Conservation (phyloP, 2,888 invertebrate species). For the Leuctra nigra region DNA sequence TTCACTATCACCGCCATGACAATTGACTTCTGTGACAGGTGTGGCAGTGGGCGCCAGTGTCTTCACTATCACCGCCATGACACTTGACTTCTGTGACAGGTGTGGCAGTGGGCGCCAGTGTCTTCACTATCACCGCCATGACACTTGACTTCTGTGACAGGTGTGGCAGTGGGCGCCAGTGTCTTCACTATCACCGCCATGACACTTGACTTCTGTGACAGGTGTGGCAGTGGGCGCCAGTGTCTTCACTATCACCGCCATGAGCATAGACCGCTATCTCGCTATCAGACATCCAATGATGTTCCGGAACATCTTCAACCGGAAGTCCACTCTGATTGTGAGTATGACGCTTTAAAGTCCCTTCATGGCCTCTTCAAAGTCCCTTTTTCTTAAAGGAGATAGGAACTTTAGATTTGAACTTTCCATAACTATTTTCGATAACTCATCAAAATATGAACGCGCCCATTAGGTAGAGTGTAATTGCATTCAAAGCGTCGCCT, state of each 20-base stretch:
- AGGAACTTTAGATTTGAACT: no score
- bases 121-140: constrained; percentile 74
- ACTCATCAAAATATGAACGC: no score
- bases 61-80: constrained; percentile 73
- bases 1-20: constrained; percentile 76
- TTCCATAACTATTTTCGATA: no score
- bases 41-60: constrained; percentile 73
- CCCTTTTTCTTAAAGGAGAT: no score
- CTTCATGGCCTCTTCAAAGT: no score
- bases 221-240: constrained; percentile 73
- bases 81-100: no score
- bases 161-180: constrained; percentile 70
- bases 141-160: no score
- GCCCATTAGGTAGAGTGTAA: no score
- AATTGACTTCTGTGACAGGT: constrained; percentile 67
- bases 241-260: constrained; percentile 71
- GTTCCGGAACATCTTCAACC: constrained; percentile 62
- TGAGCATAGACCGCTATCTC: constrained; percentile 68
- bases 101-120: constrained; percentile 69
- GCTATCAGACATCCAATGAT: constrained; percentile 70
- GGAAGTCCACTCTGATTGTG: constrained; percentile 56
- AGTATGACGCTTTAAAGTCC: no score
- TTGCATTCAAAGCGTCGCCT: no score
- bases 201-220: no score
- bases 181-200: constrained; percentile 74